Evolutionary conservation across 1,140 invertebrate species (phyloP), one percentile per base, ranked within the genome.

Genomic region (Calephelis virginiensis): DNA sequence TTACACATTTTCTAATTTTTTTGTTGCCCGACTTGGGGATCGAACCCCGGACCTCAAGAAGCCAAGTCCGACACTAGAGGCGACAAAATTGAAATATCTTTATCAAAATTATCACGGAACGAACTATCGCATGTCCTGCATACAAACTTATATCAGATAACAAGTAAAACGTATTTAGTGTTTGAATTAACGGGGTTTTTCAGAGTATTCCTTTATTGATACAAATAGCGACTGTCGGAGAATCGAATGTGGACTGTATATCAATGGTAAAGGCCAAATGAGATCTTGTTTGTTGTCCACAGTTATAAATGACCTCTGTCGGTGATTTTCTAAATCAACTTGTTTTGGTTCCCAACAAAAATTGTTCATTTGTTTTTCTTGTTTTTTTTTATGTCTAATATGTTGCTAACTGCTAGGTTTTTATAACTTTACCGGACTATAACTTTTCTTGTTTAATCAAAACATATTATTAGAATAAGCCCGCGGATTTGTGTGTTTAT

Each of bases 161-260:
- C 17, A n/a, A 61, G 43, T 46, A 45, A 46, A 62, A 47, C 13
- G 45, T 28, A 62, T 14, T 17, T 62, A 62, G 61, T 1, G 14
- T 49, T 38, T 50, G 37, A 48, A 61, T 61, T 60, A 43, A 14
- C 10, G 45, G 37, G 14, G 10, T 49, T 13, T 66, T 66, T 13
- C 45, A 38, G 14, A 61, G 63, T 40, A 13, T 48, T 40, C 53
- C 49, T 74, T 73, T 80, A 89, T 89, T 86, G 86, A 87, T 83
- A 89, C 77, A 83, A 89, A 89, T 82, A 80, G 77, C 70, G 65
- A 67, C 70, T 68, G 83, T 82, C 80, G 68, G 60, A 59, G 70
- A 50, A 78, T 83, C 72, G 81, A 81, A 80, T 76, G 67, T 14
- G 66, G 46, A 61, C 74, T 65, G 83, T 88, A 84, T 81, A 85